Percentiles rank a stretch among this genome's conserved stretches.
Conservation (phyloP, 2,113 vertebrate genomes). For the Poeciliopsis retropinna region DNA sequence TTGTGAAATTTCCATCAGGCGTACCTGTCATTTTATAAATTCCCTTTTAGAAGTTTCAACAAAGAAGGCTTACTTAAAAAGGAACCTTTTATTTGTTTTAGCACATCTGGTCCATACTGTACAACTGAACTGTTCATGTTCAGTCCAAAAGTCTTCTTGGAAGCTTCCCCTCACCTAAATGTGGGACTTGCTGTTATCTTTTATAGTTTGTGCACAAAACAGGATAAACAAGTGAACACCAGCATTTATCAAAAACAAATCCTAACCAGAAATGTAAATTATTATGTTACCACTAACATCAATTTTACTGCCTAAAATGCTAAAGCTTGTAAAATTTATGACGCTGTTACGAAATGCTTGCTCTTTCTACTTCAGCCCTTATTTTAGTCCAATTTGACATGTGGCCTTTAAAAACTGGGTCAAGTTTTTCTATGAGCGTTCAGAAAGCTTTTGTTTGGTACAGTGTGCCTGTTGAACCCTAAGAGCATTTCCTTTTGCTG, state of each 20-base stretch:
- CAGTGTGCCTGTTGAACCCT: constrained; percentile 21
- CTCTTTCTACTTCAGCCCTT: constrained; percentile 9
- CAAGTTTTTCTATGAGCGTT: constrained; percentile 44
- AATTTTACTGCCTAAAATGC: too few relatives aligned
- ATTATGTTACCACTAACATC: too few relatives aligned
- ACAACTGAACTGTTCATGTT: not conserved
- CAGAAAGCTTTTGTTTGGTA: constrained; percentile 35
- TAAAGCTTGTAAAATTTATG: not conserved
- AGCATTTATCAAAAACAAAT: not conserved
- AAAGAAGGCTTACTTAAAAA: too few relatives aligned
- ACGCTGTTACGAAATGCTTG: constrained; percentile 4
- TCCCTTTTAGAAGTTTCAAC: too few relatives aligned
- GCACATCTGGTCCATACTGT: not conserved
- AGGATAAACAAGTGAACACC: not conserved
- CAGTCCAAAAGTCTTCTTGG: not conserved
- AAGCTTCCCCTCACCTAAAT: not conserved
- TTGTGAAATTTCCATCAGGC: too few relatives aligned
- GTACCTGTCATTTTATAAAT: too few relatives aligned
- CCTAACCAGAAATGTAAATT: too few relatives aligned
- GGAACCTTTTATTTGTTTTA: too few relatives aligned
- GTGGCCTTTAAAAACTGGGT: constrained; percentile 52
- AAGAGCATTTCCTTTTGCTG: constrained; percentile 24
- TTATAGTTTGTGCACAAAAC: too few relatives aligned
- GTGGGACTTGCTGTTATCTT: not conserved
- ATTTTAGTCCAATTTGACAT: constrained; percentile 17